phyloP scores from a whole-genome alignment of 1,140 invertebrate species.

The Dreissena polymorpha region DNA sequence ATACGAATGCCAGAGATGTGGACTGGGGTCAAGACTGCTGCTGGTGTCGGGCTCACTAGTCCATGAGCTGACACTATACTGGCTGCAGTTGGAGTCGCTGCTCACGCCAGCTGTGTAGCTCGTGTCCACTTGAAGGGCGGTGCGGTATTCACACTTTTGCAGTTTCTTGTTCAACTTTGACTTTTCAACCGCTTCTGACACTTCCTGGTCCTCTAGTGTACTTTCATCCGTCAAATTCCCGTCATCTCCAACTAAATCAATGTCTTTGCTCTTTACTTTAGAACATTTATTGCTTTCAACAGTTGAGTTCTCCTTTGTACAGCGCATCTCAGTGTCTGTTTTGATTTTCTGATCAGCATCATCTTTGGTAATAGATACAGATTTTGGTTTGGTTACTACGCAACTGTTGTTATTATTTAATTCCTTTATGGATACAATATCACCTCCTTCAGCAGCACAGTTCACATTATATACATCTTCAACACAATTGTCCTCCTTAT shows the following conservation, averaged over 20 bases:
- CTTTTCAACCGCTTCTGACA: background rate
- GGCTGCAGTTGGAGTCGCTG: constrained; percentile 53
- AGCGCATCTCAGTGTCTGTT: no score
- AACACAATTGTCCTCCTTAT: background rate
- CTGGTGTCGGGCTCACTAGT: constrained; percentile 49
- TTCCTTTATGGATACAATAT: background rate
- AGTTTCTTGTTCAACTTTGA: background rate
- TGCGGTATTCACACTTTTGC: constrained; percentile 39
- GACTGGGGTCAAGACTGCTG: constrained; percentile 51
- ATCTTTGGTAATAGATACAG: no score
- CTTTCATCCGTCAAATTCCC: background rate
- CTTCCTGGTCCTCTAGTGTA: constrained; percentile 7
- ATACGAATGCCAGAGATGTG: constrained; percentile 38
- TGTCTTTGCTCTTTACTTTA: background rate
- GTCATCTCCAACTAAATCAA: background rate
- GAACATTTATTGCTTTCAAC: no score
- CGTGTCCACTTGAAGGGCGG: constrained; percentile 45
- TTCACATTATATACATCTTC: background rate
- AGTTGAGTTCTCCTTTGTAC: no score
- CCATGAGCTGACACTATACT: constrained; percentile 51
- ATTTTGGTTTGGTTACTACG: no score
- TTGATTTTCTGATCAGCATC: no score
- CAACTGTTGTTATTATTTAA: no score
- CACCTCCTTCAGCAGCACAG: background rate
- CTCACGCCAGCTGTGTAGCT: constrained; percentile 48